Evolutionary conservation across 1,140 invertebrate genomes (phyloP).

Genomic region (Brachionus paranguensis): DNA sequence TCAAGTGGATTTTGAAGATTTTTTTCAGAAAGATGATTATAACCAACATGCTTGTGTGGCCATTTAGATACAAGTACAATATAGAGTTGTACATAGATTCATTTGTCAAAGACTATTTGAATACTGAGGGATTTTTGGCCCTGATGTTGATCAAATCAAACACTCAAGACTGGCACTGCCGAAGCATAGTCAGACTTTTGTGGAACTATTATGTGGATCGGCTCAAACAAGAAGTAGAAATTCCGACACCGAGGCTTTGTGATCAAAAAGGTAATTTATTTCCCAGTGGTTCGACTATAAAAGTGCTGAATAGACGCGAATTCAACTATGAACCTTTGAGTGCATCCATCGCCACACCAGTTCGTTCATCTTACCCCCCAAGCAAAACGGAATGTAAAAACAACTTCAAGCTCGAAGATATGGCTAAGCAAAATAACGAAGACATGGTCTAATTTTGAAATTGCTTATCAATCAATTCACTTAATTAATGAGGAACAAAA

Average conservation of each 20-base stretch:
- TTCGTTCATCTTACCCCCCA: neutral
- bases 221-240: neutral
- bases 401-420: neutral
- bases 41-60: conserved; percentile 21
- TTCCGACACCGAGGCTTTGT: neutral
- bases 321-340: neutral
- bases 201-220: neutral
- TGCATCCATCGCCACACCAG: neutral
- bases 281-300: neutral
- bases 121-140: conserved; percentile 12
- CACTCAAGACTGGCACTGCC: conserved; percentile 32
- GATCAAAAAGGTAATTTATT: neutral
- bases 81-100: neutral
- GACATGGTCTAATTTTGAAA: conserved; percentile 23
- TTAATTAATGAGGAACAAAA: no score
- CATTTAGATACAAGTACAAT: conserved; percentile 7
- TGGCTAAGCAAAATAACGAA: conserved; percentile 10
- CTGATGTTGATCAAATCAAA: conserved; percentile 36
- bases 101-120: conserved; percentile 29
- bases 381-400: conserved; percentile 15
- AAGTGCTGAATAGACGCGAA: neutral
- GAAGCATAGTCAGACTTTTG: conserved; percentile 15
- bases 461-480: neutral
- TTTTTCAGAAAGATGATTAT: conserved; percentile 17
- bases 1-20: neutral